A percentile compares a stretch with the other conserved stretches of the same genome.
Conservation (phyloP, 2,888 invertebrate species). For the Tolmerus cingulatus region DNA sequence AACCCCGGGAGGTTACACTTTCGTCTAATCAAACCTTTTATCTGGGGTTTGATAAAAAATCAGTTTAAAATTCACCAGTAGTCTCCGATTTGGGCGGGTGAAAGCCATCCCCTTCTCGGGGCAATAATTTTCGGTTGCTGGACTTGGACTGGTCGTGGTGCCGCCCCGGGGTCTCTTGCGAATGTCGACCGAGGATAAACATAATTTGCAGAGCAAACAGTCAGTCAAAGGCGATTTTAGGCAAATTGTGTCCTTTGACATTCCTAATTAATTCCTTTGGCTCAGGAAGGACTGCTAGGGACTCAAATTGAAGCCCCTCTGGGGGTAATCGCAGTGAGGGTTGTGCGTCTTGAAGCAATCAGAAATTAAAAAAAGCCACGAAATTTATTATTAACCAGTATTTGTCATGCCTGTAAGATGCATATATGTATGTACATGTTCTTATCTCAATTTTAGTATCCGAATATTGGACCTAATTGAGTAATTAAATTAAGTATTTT, state of each 20-base stretch:
- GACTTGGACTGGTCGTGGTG: neutral
- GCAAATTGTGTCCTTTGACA: conserved; percentile 19
- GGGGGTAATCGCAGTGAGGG: neutral
- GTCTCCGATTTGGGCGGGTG: neutral
- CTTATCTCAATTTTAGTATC: no score
- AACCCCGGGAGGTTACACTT: neutral
- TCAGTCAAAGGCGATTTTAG: neutral
- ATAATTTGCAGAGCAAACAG: conserved; percentile 1
- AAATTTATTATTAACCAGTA: neutral
- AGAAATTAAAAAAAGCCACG: neutral
- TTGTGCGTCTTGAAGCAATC: neutral
- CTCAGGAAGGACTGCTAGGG: neutral
- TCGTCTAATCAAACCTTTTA: neutral
- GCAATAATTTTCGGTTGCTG: neutral
- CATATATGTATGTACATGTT: no score
- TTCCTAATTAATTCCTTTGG: conserved; percentile 6
- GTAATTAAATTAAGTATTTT: no score
- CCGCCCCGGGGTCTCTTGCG: neutral
- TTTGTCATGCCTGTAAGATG: no score
- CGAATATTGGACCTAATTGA: no score
- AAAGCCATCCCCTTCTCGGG: neutral
- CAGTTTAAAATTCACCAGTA: neutral
- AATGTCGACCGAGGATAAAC: neutral
- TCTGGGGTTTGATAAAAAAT: neutral
- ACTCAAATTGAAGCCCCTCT: neutral